Evolutionary conservation across 2,888 invertebrate species (phyloP), one percentile per base, ranked within the genome.

Genomic region (Ormyrus thymus): DNA sequence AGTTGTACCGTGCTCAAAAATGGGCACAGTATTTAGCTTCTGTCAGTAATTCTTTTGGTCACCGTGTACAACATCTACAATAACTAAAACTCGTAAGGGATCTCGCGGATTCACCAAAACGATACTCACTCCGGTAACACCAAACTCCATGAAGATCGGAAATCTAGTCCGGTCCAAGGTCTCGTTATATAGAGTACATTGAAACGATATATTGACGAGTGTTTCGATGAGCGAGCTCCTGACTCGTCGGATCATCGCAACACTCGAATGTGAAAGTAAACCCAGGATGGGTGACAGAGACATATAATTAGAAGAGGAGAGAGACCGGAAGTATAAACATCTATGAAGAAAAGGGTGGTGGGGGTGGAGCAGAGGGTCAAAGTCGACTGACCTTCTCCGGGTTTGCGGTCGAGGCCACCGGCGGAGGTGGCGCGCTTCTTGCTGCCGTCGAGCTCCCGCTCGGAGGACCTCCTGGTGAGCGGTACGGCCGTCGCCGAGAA

Each of bases 391-490:
- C 81, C 81, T 81, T 94, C 94, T 83, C 91, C 92, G 79, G 92
- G 91, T 86, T 92, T 92, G 86, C 94, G 92, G 88, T 95, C 94
- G 82, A 95, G 92, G 77, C 94, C 94, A 83, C 94, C 93, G 70
- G 95, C 95, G 83, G 95, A 95, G 81, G 94, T 94, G 83, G 94
- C 94, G 85, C 95, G 92, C 89, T 97, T 96, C 91, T 95, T 96
- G 87, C 92, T 92, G 83, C 93, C 93, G 87, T 94, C 94, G 85
- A 96, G 92, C 87, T 97, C 96, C 82, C 96, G 92, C 90, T 96
- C 96, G 78, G 95, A 96, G 88, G 96, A 95, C 89, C 96, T 93
- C 91, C 96, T 94, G 84, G 96, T 95, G 87, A 96, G 92, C 1
- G 77, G 70, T 45, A 78, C 75, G 9, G 75, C 66, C 7, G 29